Evolutionary conservation across 1,140 invertebrate species (phyloP).

Genomic region (Campoletis sonorensis): DNA sequence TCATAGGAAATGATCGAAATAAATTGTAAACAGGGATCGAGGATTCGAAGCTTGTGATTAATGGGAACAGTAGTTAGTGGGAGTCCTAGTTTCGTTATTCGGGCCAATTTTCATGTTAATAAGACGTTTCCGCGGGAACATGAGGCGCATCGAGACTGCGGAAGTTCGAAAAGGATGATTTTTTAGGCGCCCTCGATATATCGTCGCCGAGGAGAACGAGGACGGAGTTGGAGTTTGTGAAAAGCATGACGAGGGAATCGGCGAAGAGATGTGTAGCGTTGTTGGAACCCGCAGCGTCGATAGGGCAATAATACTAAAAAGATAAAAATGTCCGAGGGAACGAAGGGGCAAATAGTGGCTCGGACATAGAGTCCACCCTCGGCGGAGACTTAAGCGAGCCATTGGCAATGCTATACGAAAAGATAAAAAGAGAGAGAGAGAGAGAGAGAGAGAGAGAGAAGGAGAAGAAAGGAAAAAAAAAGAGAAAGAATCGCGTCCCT

Average conservation of each 20-base stretch:
- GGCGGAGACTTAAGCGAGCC: slow-evolving; percentile 61
- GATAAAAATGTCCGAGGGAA: slow-evolving; percentile 70
- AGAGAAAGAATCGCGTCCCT: too few species aligned
- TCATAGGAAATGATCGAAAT: too few species aligned
- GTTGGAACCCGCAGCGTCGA: slow-evolving; percentile 65
- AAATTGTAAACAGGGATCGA: background rate
- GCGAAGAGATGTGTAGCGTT: background rate
- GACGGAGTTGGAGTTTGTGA: background rate
- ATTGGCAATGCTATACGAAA: slow-evolving; percentile 56
- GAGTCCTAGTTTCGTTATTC: slow-evolving; percentile 51
- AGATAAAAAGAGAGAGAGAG: background rate
- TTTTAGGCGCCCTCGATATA: background rate
- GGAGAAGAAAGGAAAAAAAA: background rate
- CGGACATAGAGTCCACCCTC: slow-evolving; percentile 63
- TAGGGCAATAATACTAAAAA: slow-evolving; percentile 76
- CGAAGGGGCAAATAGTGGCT: slow-evolving; percentile 36
- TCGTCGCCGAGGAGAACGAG: background rate
- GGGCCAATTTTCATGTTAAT: slow-evolving; percentile 56
- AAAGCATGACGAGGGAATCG: background rate
- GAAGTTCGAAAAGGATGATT: slow-evolving; percentile 45
- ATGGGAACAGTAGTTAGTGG: background rate
- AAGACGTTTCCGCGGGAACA: slow-evolving; percentile 41
- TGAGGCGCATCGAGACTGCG: slow-evolving; percentile 47
- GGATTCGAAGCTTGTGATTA: background rate
- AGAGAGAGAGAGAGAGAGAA: background rate